Base-by-base conservation (phyloP, 2,113 vertebrate species). In the Amazona vittata region DNA sequence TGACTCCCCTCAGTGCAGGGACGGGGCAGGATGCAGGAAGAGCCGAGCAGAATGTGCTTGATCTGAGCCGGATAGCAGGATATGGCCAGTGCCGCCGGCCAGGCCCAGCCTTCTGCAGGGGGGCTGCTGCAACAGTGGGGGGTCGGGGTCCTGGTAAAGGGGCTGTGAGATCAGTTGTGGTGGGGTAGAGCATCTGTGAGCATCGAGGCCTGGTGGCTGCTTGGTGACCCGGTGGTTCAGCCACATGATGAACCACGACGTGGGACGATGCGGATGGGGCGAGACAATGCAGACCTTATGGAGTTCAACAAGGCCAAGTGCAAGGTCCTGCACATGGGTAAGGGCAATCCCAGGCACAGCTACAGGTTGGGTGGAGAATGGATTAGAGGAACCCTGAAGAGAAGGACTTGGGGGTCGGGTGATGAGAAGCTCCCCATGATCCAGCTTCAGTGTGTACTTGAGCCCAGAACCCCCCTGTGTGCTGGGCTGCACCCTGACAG, bases 11-110 rank as follows among this genome's bases (percentile, higher is more conserved):
- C 10, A 5, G 46, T 1, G 1, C 1, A 2, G 68, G 71, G 50
- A 88, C 13, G 60, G 76, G 76, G 90, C 92, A 96, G 96, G 96
- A 97, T 95, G 93, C 92, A 96, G 96, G 96, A 96, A 97, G 60
- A 19, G 12, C 85, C 0, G 26, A 88, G 93, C 93, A 95, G 86
- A 96, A 94, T 49, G 93, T 81, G 94, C 68, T 83, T 71, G 85
- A 93, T 92, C 90, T 20, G 74, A 75, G 93, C 92, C 64, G 96
- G 94, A 95, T 93, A 94, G 71, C 17, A 22, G n/a, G 31, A 4
- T 28, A 5, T 67, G 0, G 4, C 0, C 7, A 90, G 67, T 0
- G 55, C 86, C n/a, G 52, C 49, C 12, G 29, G 86, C 89, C 79
- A 74, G 93, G 71, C 87, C 35, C 90, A 84, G 87, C 84, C 93